phyloP scores from a whole-genome alignment of 2,888 invertebrate species.

The Acanthosepion esculentum region DNA sequence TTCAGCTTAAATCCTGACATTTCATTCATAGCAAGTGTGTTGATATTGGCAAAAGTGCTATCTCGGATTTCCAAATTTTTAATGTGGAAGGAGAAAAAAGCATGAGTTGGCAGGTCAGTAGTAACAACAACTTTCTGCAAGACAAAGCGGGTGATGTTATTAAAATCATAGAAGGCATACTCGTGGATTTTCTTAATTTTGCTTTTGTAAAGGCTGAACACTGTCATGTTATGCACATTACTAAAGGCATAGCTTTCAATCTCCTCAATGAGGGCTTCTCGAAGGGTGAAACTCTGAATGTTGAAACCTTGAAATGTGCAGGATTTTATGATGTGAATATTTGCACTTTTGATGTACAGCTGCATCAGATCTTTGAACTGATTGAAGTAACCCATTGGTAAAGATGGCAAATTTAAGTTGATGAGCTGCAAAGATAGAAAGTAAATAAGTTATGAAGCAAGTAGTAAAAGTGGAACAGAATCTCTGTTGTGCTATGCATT shows the following conservation, averaged over 20 bases:
- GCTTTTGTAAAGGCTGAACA: slow-evolving; percentile 33
- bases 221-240: neutral
- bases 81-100: neutral
- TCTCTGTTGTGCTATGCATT: neutral
- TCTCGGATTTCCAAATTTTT: neutral
- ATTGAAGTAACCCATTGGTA: neutral
- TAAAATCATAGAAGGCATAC: neutral
- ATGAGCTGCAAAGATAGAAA: neutral
- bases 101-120: neutral
- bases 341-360: neutral
- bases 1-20: neutral
- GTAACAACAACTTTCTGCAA: neutral
- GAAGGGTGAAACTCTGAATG: neutral
- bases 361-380: neutral
- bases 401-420: neutral
- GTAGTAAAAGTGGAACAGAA: neutral
- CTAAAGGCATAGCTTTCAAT: neutral
- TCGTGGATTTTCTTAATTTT: neutral
- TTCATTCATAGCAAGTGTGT: neutral
- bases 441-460: neutral
- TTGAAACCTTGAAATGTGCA: neutral
- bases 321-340: neutral
- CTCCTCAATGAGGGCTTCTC: neutral
- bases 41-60: neutral
- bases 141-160: neutral